A percentile compares a stretch with the other conserved stretches of the same genome.
Evolutionary conservation across 2,113 vertebrate genomes (phyloP).

Genomic region (Tragulus kanchil): DNA sequence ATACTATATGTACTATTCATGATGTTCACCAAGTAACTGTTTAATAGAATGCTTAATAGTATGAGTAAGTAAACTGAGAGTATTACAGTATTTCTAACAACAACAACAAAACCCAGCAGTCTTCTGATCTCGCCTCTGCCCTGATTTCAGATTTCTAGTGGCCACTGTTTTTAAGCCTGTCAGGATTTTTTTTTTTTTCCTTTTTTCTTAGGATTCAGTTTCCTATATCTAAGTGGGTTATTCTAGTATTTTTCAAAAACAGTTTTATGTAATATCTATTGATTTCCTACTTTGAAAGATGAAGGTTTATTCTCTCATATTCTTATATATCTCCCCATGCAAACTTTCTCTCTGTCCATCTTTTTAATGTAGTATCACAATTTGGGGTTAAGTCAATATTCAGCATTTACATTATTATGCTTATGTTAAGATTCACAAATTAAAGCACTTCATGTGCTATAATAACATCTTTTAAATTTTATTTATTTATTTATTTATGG

Average conservation of each 20-base stretch:
- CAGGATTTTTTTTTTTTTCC: neutral
- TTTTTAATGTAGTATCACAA: neutral
- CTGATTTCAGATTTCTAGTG: neutral
- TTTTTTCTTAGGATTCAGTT: neutral
- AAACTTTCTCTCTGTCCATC: neutral
- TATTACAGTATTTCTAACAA: neutral
- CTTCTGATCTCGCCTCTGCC: neutral
- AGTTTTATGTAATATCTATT: neutral
- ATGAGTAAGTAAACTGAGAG: neutral
- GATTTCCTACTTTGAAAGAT: neutral
- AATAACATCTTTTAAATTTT: constrained; percentile 8
- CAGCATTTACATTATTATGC: neutral
- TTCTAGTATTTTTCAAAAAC: neutral
- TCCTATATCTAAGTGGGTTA: neutral
- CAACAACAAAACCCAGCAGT: neutral
- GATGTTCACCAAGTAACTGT: neutral
- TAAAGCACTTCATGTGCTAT: neutral
- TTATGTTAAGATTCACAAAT: neutral
- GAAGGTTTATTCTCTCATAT: neutral
- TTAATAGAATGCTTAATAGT: constrained; percentile 26
- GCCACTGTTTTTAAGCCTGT: neutral
- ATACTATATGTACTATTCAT: neutral
- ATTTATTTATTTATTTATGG: neutral
- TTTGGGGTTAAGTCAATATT: neutral
- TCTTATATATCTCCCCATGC: neutral